Base-by-base conservation (phyloP, 2,888 invertebrate genomes). In the Mesorhabditis belari region DNA sequence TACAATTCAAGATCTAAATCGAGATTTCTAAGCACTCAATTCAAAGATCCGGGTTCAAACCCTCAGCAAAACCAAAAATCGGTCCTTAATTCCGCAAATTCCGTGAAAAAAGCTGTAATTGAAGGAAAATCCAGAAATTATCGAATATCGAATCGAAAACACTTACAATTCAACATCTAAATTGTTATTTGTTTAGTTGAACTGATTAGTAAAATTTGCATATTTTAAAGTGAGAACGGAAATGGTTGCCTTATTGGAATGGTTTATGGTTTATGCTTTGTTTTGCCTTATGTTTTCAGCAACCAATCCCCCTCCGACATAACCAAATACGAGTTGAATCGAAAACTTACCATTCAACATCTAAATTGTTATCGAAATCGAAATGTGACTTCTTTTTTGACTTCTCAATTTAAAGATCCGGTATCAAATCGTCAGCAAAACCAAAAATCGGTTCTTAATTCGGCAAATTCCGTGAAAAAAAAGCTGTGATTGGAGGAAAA, bases 291-390 rank as follows among this genome's bases (percentile, higher is more conserved):
- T n/a, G 12, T 19, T 62, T 80, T 27, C 77, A 85, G 83, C 88
- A 90, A 78, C 94, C 95, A 5, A 95, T 94, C 0, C n/a, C 84
- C 96, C 50, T 90, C 91, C 21, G 92, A 92, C 82, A 94, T 98
- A 94, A 93, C 94, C 0, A 88, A 92, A 72, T 93, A n/a, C n/a
- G n/a, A n/a, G n/a, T n/a, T n/a, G n/a, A n/a, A n/a, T n/a, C n/a
- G n/a, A n/a, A n/a, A n/a, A n/a, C n/a, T n/a, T n/a, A n/a, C n/a
- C n/a, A n/a, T n/a, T n/a, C n/a, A n/a, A n/a, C n/a, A n/a, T n/a
- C n/a, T n/a, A n/a, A n/a, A n/a, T n/a, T n/a, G n/a, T n/a, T n/a
- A n/a, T n/a, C n/a, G n/a, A n/a, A n/a, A n/a, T n/a, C n/a, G n/a
- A n/a, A n/a, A n/a, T n/a, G n/a, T n/a, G n/a, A n/a, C n/a, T n/a